phyloP scores from a whole-genome alignment of 2,888 invertebrate genomes.

The Fragum whitleyi region DNA sequence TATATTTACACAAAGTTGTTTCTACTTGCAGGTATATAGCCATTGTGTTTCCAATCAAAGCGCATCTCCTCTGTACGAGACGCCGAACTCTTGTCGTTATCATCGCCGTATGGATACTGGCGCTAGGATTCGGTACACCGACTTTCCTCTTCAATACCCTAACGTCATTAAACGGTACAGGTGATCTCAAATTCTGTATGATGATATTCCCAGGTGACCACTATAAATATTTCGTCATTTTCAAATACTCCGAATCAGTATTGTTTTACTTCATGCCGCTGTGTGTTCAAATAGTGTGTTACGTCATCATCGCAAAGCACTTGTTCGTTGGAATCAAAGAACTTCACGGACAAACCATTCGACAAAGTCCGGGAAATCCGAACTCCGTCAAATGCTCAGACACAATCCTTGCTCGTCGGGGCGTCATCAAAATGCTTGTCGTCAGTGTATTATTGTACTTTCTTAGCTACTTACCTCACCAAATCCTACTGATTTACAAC shows the following conservation, averaged over 20 bases:
- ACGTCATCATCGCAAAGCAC: conserved; percentile 82
- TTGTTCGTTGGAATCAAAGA: conserved; percentile 82
- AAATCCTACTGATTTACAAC: conserved; percentile 84
- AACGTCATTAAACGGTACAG: conserved; percentile 61
- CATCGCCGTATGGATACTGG: conserved; percentile 82
- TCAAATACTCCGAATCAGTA: conserved; percentile 83
- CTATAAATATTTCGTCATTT: conserved; percentile 68
- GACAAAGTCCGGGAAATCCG: conserved; percentile 64
- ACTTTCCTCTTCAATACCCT: conserved; percentile 82
- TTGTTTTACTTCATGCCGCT: conserved; percentile 84
- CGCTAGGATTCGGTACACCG: conserved; percentile 80
- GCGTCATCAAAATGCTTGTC: conserved; percentile 86
- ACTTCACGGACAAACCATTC: conserved; percentile 72
- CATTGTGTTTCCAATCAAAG: conserved; percentile 85
- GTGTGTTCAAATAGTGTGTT: conserved; percentile 83
- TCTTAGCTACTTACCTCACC: conserved; percentile 86
- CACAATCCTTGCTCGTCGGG: conserved; percentile 82
- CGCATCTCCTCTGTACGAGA: conserved; percentile 84
- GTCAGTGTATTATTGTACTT: conserved; percentile 86
- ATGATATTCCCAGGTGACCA: conserved; percentile 75
- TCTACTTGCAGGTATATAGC: conserved; percentile 84
- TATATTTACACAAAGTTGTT: too few species aligned
- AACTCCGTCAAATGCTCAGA: conserved; percentile 71
- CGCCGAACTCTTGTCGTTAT: conserved; percentile 81
- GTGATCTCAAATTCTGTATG: conserved; percentile 78